phyloP scores from a whole-genome alignment of 2,797 vertebrate species.

The Fistularia commersonii region DNA sequence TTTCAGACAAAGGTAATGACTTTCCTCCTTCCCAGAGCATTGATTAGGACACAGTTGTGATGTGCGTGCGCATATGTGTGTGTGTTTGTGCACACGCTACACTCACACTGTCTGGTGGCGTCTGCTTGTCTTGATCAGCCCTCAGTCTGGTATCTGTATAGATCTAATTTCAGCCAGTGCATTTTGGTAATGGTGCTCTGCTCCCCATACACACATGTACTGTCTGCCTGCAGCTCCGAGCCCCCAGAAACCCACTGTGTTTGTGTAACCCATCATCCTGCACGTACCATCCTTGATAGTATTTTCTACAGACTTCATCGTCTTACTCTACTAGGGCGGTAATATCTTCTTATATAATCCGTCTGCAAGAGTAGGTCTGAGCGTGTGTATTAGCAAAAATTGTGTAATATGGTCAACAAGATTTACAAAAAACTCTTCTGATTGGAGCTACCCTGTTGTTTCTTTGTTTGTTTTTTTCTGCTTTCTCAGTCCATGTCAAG shows the following conservation, averaged over 20 bases:
- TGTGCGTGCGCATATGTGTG: slow-evolving; percentile 26
- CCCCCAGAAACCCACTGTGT: slow-evolving; percentile 36
- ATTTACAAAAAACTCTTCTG: slow-evolving; percentile 34
- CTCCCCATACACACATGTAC: slow-evolving; percentile 16
- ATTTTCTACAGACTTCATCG: slow-evolving; percentile 43
- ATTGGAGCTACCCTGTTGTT: slow-evolving; percentile 47
- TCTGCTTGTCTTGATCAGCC: slow-evolving; percentile 82
- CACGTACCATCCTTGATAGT: slow-evolving; percentile 1
- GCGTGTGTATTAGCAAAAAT: background rate
- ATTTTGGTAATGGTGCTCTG: slow-evolving; percentile 77
- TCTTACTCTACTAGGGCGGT: slow-evolving; percentile 6
- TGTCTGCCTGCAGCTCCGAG: slow-evolving; percentile 29
- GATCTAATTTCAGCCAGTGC: slow-evolving; percentile 79
- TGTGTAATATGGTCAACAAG: background rate
- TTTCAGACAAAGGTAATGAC: slow-evolving; percentile 77
- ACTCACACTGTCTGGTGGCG: slow-evolving; percentile 74
- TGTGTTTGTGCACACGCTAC: slow-evolving; percentile 17
- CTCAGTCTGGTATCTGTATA: slow-evolving; percentile 78
- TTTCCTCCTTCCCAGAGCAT: slow-evolving; percentile 74
- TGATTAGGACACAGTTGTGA: slow-evolving; percentile 70
- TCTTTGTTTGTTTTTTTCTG: slow-evolving; percentile 1
- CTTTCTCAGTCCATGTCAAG: slow-evolving; percentile 38
- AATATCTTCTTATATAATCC: background rate
- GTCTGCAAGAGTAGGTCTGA: slow-evolving; percentile 14
- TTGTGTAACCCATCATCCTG: slow-evolving; percentile 22